Evolutionary conservation across 1,140 invertebrate species (phyloP).

Genomic region (Drosophila baimaii): DNA sequence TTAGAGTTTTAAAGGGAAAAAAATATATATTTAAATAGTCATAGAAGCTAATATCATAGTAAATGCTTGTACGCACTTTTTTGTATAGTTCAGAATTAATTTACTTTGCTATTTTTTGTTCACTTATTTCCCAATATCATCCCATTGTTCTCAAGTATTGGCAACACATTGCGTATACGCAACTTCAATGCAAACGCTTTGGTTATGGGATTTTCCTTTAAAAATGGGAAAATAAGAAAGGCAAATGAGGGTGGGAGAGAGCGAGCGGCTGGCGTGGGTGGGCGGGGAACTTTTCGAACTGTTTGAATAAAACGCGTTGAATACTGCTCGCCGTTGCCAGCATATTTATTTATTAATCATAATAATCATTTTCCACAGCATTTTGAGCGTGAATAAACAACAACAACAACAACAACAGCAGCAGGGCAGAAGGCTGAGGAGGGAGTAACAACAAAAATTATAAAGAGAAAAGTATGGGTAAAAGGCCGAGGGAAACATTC

Average conservation of each 20-base stretch:
- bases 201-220: slow-evolving; percentile 9
- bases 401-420: slow-evolving; percentile 13
- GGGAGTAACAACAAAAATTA: slow-evolving; percentile 22
- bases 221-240: slow-evolving; percentile 9
- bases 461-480: slow-evolving; percentile 10
- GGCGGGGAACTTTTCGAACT: slow-evolving; percentile 52
- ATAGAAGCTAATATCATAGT: too few relatives aligned
- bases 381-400: slow-evolving; percentile 74
- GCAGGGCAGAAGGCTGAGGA: background rate
- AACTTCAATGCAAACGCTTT: slow-evolving; percentile 46
- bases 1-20: too few relatives aligned
- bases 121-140: background rate
- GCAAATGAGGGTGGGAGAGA: slow-evolving; percentile 15
- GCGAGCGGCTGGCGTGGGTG: background rate
- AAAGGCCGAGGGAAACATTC: slow-evolving; percentile 55
- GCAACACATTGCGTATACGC: slow-evolving; percentile 76
- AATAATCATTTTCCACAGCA: slow-evolving; percentile 79
- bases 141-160: slow-evolving; percentile 29
- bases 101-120: background rate
- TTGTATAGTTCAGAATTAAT: background rate
- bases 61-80: too few relatives aligned
- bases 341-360: slow-evolving; percentile 83
- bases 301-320: slow-evolving; percentile 60
- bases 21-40: too few relatives aligned
- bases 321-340: slow-evolving; percentile 26